Evolutionary conservation across 2,888 invertebrate species (phyloP), one percentile per base, ranked within the genome.

Genomic region (Notodonta dromedarius): DNA sequence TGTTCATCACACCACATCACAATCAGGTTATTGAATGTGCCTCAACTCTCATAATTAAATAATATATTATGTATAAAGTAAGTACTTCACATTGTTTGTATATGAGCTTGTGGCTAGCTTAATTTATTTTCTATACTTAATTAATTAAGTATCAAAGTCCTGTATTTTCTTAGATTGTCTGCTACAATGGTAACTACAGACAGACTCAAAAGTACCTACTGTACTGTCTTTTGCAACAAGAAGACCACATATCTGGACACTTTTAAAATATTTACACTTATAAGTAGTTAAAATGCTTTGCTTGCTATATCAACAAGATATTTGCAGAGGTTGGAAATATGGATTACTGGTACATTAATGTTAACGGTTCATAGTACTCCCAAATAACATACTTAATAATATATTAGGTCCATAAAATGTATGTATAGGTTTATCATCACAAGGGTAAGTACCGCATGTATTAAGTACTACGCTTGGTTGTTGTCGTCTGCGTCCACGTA

Each of bases 401-500:
- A 53, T 50, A 53, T 32, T 5, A 54, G 39, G 35, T 39, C 54
- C 54, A 54, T 39, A 54, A 61, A 54, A 55, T 39, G 55, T 44
- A 35, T 35, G 42, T 58, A 55, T 50, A 5, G 55, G 48, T 58
- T 32, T 58, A 13, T 48, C 35, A 61, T 54, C 9, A 54, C 44
- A 52, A 4, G 14, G 12, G 50, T 58, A 58, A 65, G 48, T 55
- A 44, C 39, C 44, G 24, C 42, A 7, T 59, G 51, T 24, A 56
- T 56, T 66, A 63, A 68, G 63, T 66, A 74, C 62, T 72, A 69
- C 39, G 63, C 63, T 67, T 71, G 74, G 48, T 69, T 60, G 44
- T 84, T 78, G 32, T 89, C 90, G 7, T 91, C 91, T 0, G 88
- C 91, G 70, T 94, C 94, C 11, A 87, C 91, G 69, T 86, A 94